A percentile compares a stretch with the other conserved stretches of the same genome.
phyloP scores from a whole-genome alignment of 1,140 invertebrate genomes.

The Tetramorium alpestre region DNA sequence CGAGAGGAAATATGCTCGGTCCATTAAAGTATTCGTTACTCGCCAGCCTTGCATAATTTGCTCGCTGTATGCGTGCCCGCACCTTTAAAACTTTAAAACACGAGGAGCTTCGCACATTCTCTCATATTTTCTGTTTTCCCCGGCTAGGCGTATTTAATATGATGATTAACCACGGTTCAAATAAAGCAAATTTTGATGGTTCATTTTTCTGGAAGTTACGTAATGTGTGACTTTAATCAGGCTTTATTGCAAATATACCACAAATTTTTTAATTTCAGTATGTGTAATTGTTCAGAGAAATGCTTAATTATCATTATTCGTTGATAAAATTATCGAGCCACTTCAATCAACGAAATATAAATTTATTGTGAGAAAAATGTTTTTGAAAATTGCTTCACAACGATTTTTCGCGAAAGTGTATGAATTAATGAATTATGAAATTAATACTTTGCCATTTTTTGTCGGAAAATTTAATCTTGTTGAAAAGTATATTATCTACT shows the following conservation, averaged over 20 bases:
- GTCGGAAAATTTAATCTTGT: background rate
- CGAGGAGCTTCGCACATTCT: conserved; percentile 3
- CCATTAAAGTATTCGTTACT: conserved; percentile 63
- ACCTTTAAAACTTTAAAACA: conserved; percentile 24
- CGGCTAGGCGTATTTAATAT: background rate
- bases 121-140: background rate
- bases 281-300: background rate
- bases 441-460: background rate
- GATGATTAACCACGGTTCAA: background rate
- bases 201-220: background rate
- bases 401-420: background rate
- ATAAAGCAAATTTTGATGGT: background rate
- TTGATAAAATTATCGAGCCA: background rate
- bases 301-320: background rate
- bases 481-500: background rate
- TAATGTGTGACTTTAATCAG: background rate
- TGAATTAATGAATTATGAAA: background rate
- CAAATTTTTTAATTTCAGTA: background rate
- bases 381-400: background rate
- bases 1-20: conserved; percentile 58
- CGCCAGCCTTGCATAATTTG: background rate
- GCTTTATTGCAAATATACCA: background rate
- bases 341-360: background rate
- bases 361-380: background rate
- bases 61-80: conserved; percentile 7